Base-by-base conservation (phyloP, 1,140 invertebrate species). In the Oreohelix idahoensis region DNA sequence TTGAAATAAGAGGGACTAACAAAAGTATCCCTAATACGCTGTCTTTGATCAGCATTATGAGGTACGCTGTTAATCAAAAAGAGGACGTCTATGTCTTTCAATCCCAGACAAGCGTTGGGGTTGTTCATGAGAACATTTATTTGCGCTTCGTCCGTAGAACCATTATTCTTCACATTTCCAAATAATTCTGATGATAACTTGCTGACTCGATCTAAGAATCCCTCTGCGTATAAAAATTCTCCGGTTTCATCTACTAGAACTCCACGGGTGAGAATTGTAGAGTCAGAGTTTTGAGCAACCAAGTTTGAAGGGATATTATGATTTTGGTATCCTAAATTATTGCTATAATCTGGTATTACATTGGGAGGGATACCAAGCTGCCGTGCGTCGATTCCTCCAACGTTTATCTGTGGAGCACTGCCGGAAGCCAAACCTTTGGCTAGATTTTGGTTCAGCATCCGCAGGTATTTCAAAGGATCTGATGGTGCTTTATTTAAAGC, bases 21-120 rank as follows among this genome's bases (percentile, higher is more conserved):
- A 45, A 74, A 82, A 5, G 70, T 58, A 20, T 63, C n/a, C n/a
- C 80, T 32, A 15, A 75, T 63, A 13, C 70, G n/a, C 20, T 82
- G 70, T 39, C 80, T 51, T 36, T 36, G 29, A 10, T 82, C 80
- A 4, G 1, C 11, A 45, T 66, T 82, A 26, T 82, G 70, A 38
- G 70, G 80, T n/a, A 29, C 4, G 2, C 70, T 35, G 45, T 53
- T 36, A 35, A 82, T 49, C 1, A 82, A 26, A 35, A 45, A 82
- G 11, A 82, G 35, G 26, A 82, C 35, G 20, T 82, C 80, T 10
- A 82, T 49, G 11, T 49, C 35, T 38, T 53, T 51, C 4, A 38
- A 17, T 2, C 17, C n/a, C 23, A 36, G 13, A 75, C 80, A 82
- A 26, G 23, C 10, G n/a, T 38, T n/a, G 23, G 80, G 80, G n/a